Percentiles rank a stretch among this genome's conserved stretches.
Conservation (phyloP, 2,113 vertebrate species). For the Tyto alba region DNA sequence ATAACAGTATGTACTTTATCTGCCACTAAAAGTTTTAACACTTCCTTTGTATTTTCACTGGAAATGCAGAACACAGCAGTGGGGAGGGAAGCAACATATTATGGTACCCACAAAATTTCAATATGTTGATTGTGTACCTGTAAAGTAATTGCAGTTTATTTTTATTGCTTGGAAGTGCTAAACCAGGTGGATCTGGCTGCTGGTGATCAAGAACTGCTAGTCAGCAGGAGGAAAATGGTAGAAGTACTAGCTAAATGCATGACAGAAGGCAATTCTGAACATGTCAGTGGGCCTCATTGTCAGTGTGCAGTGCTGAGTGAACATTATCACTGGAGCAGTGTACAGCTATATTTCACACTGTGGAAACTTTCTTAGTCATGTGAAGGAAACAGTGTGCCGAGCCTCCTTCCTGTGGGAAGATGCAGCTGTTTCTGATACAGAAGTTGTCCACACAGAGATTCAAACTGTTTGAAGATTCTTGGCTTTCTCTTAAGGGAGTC, state of each 20-base stretch:
- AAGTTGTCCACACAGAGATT: rapidly evolving
- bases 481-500: neutral
- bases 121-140: neutral
- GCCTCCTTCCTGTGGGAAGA: neutral
- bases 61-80: neutral
- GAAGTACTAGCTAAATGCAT: neutral
- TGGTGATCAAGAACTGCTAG: neutral
- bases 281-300: neutral
- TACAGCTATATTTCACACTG: neutral
- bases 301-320: neutral
- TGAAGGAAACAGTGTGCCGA: neutral
- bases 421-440: neutral
- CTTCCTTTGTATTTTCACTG: neutral
- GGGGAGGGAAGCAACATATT: neutral
- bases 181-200: neutral
- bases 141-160: neutral
- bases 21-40: neutral
- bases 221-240: neutral
- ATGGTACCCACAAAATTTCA: neutral
- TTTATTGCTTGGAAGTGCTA: neutral
- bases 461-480: neutral
- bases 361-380: neutral
- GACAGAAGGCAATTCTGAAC: neutral
- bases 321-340: neutral
- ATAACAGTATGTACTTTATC: neutral